Evolutionary conservation across 2,888 invertebrate genomes (phyloP).

Genomic region (Drosophila longiperda): DNA sequence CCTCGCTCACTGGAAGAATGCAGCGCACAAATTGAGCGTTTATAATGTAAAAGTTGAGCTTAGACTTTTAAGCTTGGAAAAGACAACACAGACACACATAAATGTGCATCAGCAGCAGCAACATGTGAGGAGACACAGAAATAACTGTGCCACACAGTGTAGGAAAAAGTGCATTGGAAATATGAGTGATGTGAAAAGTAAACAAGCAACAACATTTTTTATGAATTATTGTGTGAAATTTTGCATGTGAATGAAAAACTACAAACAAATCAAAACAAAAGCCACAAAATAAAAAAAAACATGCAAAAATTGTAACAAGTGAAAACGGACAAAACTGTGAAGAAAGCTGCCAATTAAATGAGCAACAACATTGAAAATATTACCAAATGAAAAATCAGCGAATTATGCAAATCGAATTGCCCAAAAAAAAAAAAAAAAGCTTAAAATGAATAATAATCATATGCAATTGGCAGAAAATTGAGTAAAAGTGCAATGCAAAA

Average conservation of each 20-base stretch:
- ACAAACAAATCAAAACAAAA: conserved; percentile 13
- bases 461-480: conserved; percentile 27
- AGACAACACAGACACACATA: conserved; percentile 22
- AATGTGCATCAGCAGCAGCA: conserved; percentile 2
- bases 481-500: conserved; percentile 44
- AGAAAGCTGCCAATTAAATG: conserved; percentile 42
- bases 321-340: conserved; percentile 47
- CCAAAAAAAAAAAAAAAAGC: conserved; percentile 21
- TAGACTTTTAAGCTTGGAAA: conserved; percentile 20
- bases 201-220: conserved; percentile 64
- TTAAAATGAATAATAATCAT: conserved; percentile 15
- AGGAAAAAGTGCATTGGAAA: conserved; percentile 45
- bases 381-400: conserved; percentile 17
- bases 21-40: conserved; percentile 21
- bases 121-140: conserved; percentile 27
- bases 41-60: conserved; percentile 20
- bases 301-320: conserved; percentile 30
- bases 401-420: conserved; percentile 43
- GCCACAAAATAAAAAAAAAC: conserved; percentile 1
- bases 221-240: conserved; percentile 76
- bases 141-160: conserved; percentile 67
- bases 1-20: conserved; percentile 30
- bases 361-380: conserved; percentile 30
- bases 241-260: conserved; percentile 75
- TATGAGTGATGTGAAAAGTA: conserved; percentile 58